Conservation (phyloP, 2,888 invertebrate species). For the Gortyna flavago region DNA sequence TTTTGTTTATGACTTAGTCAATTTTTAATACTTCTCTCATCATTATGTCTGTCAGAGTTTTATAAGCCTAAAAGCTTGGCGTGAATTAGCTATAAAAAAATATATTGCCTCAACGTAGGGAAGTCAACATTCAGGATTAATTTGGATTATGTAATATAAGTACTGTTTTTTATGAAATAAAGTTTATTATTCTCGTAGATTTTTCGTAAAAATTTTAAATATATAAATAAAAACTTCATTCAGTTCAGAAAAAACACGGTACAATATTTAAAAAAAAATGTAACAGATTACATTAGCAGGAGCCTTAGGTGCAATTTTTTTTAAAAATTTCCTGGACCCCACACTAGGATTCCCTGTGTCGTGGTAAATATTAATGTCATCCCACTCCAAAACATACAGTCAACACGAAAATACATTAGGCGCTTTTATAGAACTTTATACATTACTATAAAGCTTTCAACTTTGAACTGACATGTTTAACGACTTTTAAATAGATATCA, state of each 20-base stretch:
- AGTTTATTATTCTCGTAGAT: too few species aligned
- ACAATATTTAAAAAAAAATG: too few species aligned
- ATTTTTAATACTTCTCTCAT: background rate
- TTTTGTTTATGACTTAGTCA: background rate
- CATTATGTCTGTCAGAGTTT: background rate
- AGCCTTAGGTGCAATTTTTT: background rate
- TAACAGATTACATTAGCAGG: too few species aligned
- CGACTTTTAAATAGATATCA: constrained; percentile 54
- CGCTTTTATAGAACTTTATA: constrained; percentile 19
- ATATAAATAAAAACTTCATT: background rate
- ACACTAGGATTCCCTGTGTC: background rate
- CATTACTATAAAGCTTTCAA: constrained; percentile 36
- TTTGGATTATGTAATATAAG: background rate
- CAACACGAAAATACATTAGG: constrained; percentile 22
- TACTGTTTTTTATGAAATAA: too few species aligned
- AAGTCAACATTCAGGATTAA: constrained; percentile 3
- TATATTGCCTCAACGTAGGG: background rate
- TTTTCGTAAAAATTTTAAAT: too few species aligned
- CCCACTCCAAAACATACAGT: background rate
- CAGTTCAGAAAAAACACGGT: background rate
- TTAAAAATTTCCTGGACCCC: background rate
- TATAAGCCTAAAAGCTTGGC: constrained; percentile 9
- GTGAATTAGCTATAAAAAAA: background rate
- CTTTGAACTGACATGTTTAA: constrained; percentile 52
- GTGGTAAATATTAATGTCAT: background rate